Evolutionary conservation across 2,113 vertebrate genomes (phyloP).

Genomic region (Crotalus horridus): DNA sequence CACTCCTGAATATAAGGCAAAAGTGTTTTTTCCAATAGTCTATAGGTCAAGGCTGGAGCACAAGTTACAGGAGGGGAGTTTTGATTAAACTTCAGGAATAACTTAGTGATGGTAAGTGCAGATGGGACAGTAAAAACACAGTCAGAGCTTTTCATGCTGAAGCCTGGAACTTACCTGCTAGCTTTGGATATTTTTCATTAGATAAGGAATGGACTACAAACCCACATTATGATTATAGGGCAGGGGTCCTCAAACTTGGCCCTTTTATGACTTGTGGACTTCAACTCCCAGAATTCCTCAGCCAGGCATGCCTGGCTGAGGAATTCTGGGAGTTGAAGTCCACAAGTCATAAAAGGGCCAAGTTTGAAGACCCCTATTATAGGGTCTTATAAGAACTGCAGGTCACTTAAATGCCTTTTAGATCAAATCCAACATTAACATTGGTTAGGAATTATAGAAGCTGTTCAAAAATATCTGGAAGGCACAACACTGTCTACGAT

Average conservation of each 20-base stretch:
- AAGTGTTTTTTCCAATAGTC: background rate
- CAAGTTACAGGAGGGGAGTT: background rate
- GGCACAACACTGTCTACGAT: background rate
- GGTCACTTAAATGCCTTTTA: background rate
- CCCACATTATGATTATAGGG: background rate
- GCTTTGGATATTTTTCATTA: background rate
- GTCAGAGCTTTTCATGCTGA: background rate
- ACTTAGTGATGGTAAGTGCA: too few species aligned
- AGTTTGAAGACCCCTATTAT: too few species aligned
- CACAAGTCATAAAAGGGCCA: too few species aligned
- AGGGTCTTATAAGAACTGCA: background rate
- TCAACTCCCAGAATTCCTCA: too few species aligned
- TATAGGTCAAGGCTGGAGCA: background rate
- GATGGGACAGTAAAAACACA: background rate
- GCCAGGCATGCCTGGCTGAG: too few species aligned
- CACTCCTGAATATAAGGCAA: background rate
- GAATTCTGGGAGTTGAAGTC: too few species aligned
- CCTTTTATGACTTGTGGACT: too few species aligned
- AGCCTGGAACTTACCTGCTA: background rate
- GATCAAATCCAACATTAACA: background rate
- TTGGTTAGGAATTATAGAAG: background rate
- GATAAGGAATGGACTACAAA: background rate
- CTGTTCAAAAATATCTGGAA: background rate
- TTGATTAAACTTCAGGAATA: too few species aligned
- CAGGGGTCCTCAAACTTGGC: too few species aligned